Conservation (phyloP, 2,797 vertebrate genomes). For the Thunnus albacares region DNA sequence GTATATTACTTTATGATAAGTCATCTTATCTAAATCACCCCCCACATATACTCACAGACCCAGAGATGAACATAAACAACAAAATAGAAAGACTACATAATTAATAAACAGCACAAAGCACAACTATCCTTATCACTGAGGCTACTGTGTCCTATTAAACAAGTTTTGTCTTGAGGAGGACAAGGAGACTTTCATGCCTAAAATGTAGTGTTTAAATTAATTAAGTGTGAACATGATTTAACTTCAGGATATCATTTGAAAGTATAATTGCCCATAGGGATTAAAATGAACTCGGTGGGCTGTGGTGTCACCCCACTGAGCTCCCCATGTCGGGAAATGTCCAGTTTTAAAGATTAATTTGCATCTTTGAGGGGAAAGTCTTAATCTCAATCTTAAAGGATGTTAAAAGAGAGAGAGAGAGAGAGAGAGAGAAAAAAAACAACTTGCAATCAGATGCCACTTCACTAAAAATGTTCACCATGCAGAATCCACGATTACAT, state of each 20-base stretch:
- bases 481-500: slow-evolving; percentile 95
- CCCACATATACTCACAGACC: slow-evolving; percentile 29
- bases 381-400: slow-evolving; percentile 98
- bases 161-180: slow-evolving; percentile 73
- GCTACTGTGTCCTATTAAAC: slow-evolving; percentile 69
- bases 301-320: slow-evolving; percentile 95
- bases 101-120: slow-evolving; percentile 72
- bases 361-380: slow-evolving; percentile 95
- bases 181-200: slow-evolving; percentile 88
- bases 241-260: slow-evolving; percentile 99
- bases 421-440: not conserved
- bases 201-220: slow-evolving; percentile 98
- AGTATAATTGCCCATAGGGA: slow-evolving; percentile 99
- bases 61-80: slow-evolving; percentile 42
- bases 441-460: slow-evolving; percentile 92
- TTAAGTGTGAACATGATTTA: slow-evolving; percentile 99
- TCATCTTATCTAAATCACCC: slow-evolving; percentile 71
- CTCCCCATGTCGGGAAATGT: slow-evolving; percentile 93
- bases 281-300: slow-evolving; percentile 98
- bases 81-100: slow-evolving; percentile 63
- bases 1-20: slow-evolving; percentile 23
- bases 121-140: slow-evolving; percentile 71
- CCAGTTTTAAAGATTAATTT: slow-evolving; percentile 98
- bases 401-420: slow-evolving; percentile 88
- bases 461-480: slow-evolving; percentile 93